Evolutionary conservation across 1,140 invertebrate species (phyloP), one percentile per base, ranked within the genome.

Genomic region (Lutraria rhynchaena): DNA sequence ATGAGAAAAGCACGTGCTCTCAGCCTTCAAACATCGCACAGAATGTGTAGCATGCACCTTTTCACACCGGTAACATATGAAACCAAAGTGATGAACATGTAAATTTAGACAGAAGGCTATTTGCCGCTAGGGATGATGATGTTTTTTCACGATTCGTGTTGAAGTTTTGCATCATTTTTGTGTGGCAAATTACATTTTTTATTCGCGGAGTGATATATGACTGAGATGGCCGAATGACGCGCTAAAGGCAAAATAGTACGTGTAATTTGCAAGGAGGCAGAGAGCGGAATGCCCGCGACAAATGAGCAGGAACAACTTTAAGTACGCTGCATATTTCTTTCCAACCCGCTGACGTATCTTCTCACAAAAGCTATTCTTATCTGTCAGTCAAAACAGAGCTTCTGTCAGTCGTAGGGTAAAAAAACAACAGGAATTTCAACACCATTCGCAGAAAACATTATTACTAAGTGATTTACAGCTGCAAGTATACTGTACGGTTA

Each of bases 111-210:
- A 61, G 53, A 60, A 61, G 58, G 55, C 35, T 27, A 75, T 75
- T 75, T 75, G 33, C 73, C 73, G 55, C 63, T 44, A 49, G 27
- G 24, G 41, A 15, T 49, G 37, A 46, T 67, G 41, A 67, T 67
- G 63, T 67, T 17, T 67, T 67, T 65, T 67, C 41, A 9, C 63
- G 24, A 22, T 19, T 44, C 63, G 9, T 49, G 41, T 19, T 61
- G 58, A 75, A 60, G 46, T 57, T 75, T 75, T 75, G 73, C 73
- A 61, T 75, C 73, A 75, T 75, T 55, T 61, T 75, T 75, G 53
- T 60, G 35, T 61, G 73, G 55, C 73, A 75, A 75, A 74, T 63
- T 61, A 61, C 73, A 63, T 75, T 75, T 75, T 75, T 75, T n/a
- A 74, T 49, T 75, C 24, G 58, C 58, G 55, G 35, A 60, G 73